Conservation (phyloP, 2,113 vertebrate genomes). For the Thunnus maccoyii region DNA sequence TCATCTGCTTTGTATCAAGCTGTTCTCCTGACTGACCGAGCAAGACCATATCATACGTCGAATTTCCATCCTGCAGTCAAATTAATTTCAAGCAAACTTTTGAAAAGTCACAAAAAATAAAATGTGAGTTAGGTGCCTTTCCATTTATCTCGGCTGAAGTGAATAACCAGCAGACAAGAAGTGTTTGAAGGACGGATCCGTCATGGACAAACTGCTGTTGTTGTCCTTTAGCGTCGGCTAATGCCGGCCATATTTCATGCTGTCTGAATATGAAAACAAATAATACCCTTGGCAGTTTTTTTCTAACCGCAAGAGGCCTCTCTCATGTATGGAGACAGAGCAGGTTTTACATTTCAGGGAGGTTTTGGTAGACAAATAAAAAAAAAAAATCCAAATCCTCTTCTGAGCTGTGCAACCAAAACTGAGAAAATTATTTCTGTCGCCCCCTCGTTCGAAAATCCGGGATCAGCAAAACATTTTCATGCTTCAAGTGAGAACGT, state of each 20-base stretch:
- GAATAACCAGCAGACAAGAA: constrained; percentile 29
- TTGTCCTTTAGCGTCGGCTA: constrained; percentile 48
- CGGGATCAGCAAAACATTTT: neutral
- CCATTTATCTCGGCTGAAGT: neutral
- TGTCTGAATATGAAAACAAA: constrained; percentile 63
- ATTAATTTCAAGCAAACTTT: constrained; percentile 24
- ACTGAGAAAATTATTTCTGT: constrained; percentile 33
- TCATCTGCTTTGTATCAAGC: constrained; percentile 49
- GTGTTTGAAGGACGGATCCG: constrained; percentile 51
- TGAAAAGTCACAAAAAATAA: constrained; percentile 37
- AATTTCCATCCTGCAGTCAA: constrained; percentile 46
- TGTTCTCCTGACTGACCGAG: neutral
- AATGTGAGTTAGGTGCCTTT: constrained; percentile 15
- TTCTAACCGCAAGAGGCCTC: constrained; percentile 2
- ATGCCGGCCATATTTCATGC: constrained; percentile 60
- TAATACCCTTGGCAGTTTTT: constrained; percentile 40
- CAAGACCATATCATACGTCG: neutral
- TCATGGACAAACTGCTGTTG: constrained; percentile 44
- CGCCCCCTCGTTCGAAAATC: constrained; percentile 8
- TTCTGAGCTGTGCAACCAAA: constrained; percentile 5
- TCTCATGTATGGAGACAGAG: neutral
- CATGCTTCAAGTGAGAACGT: neutral
- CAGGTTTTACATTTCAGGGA: constrained; percentile 37
- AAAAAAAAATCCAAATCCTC: constrained; percentile 33
- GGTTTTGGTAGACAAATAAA: constrained; percentile 18